Evolutionary conservation across 2,888 invertebrate genomes (phyloP).

Genomic region (Epiblema foenella): DNA sequence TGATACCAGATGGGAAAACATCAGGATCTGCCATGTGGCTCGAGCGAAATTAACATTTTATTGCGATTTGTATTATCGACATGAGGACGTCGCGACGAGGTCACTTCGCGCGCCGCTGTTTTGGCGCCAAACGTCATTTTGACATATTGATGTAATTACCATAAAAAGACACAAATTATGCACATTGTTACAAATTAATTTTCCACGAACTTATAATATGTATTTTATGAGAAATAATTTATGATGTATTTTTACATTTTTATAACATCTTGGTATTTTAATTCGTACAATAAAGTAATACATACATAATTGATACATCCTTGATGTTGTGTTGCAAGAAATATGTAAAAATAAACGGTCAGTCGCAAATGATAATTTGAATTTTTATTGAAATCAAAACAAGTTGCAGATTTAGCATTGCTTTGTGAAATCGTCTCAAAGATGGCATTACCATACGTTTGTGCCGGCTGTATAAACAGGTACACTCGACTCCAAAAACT

Average conservation of each 20-base stretch:
- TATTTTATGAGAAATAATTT: slow-evolving; percentile 37
- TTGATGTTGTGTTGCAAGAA: slow-evolving; percentile 37
- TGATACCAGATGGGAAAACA: slow-evolving; percentile 56
- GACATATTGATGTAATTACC: slow-evolving; percentile 18
- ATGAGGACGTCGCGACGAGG: slow-evolving; percentile 65
- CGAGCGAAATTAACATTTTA: slow-evolving; percentile 68
- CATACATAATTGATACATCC: slow-evolving; percentile 37
- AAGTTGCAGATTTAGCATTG: slow-evolving; percentile 62
- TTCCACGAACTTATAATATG: slow-evolving; percentile 24
- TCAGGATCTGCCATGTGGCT: slow-evolving; percentile 61
- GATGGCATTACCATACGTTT: slow-evolving; percentile 63
- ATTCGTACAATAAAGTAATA: slow-evolving; percentile 25
- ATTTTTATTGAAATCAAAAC: slow-evolving; percentile 52
- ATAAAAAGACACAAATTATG: slow-evolving; percentile 13
- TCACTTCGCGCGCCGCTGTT: slow-evolving; percentile 55
- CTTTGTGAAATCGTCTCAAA: slow-evolving; percentile 58
- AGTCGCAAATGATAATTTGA: slow-evolving; percentile 36
- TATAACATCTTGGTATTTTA: slow-evolving; percentile 30
- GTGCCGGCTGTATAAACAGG: slow-evolving; percentile 61
- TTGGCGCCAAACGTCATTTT: slow-evolving; percentile 52
- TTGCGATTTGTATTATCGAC: slow-evolving; percentile 67
- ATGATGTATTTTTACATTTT: slow-evolving; percentile 28
- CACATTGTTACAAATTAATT: slow-evolving; percentile 37
- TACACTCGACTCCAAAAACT: slow-evolving; percentile 55
- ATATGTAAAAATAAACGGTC: slow-evolving; percentile 32